These are phyloP conservation scores for Austrolebias charrua DNA, from an alignment of 2,797 vertebrate genomes.

Conservation along the genomic window DNA sequence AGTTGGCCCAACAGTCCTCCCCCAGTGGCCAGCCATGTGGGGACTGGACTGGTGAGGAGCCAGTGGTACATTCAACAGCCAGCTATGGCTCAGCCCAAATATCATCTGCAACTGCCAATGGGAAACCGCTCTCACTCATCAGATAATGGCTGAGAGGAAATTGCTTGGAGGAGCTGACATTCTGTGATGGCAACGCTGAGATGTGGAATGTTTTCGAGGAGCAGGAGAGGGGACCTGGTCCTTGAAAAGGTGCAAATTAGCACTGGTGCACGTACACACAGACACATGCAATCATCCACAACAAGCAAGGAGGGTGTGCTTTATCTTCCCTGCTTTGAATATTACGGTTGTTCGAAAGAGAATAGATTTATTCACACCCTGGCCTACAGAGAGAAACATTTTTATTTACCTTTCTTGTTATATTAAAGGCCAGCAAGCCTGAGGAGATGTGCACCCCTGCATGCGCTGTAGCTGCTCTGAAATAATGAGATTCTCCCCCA, in stretches of 20 bases:
- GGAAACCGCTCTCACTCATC: slow-evolving; percentile 70
- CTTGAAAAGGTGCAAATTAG: slow-evolving; percentile 71
- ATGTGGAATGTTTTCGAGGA: slow-evolving; percentile 69
- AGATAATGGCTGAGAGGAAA: slow-evolving; percentile 78
- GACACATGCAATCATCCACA: slow-evolving; percentile 43
- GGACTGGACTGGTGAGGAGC: slow-evolving; percentile 67
- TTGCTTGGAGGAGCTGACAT: slow-evolving; percentile 77
- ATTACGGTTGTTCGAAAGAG: slow-evolving; percentile 58
- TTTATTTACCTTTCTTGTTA: slow-evolving; percentile 67
- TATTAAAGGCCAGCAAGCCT: slow-evolving; percentile 52
- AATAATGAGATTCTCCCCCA: slow-evolving; percentile 41
- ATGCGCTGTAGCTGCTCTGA: slow-evolving; percentile 13
- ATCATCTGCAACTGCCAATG: slow-evolving; percentile 73
- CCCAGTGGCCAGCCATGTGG: slow-evolving; percentile 71
- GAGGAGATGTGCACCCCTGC: slow-evolving; percentile 20
- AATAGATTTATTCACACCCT: slow-evolving; percentile 66
- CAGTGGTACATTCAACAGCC: slow-evolving; percentile 68
- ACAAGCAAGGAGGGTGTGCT: slow-evolving; percentile 47
- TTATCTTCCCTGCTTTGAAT: slow-evolving; percentile 70
- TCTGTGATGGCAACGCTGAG: slow-evolving; percentile 68
- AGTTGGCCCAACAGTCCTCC: slow-evolving; percentile 75
- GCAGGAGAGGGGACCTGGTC: slow-evolving; percentile 55
- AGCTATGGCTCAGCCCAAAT: slow-evolving; percentile 66
- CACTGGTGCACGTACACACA: slow-evolving; percentile 46
- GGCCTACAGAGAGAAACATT: slow-evolving; percentile 52